Evolutionary conservation across 2,113 vertebrate species (phyloP), one percentile per base, ranked within the genome.

Genomic region (Eonycteris spelaea): DNA sequence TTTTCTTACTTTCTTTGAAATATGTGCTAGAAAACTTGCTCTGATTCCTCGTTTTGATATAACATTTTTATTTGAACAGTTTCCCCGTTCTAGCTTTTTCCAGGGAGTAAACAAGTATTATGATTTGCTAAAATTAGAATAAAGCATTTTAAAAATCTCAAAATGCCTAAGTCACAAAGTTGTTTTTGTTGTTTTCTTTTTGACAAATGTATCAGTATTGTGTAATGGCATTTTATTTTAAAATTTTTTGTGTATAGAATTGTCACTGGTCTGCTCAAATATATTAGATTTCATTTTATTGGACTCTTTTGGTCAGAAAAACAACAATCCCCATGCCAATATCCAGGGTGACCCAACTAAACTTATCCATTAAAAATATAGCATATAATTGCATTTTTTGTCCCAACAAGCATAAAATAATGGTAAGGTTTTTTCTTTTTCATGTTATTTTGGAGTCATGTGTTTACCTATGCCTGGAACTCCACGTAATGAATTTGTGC

Each of bases 1-100:
- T 98, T 94, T 98, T 88, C 93, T 96, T 97, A 67, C 38, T 97
- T 98, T 97, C 98, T 97, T 97, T 96, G 95, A 98, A 98, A 98
- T 97, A 82, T 94, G 73, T 96, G 71, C 94, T 94, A 74, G 97
- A 98, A 95, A 97, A 96, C 78, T 95, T 96, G 94, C 91, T 90
- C 92, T 94, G 91, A 97, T 86, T 22, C 95, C 91, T 98, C 68
- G 91, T 94, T 98, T 96, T 97, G 75, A 67, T 94, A 24, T 33
- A 97, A 95, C 82, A 95, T 97, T 85, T 94, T 59, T 89, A 96
- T 96, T 95, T 95, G 95, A 98, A 93, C 95, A 86, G 59, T 88
- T 89, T 94, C 97, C 96, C 55, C 95, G 75, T 97, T 85, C 88
- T 95, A 21, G 55, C 28, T 84, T 91, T 92, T 68, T 68, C 51